phyloP scores from a whole-genome alignment of 2,113 vertebrate genomes.

The Thalassarche chlororhynchos region DNA sequence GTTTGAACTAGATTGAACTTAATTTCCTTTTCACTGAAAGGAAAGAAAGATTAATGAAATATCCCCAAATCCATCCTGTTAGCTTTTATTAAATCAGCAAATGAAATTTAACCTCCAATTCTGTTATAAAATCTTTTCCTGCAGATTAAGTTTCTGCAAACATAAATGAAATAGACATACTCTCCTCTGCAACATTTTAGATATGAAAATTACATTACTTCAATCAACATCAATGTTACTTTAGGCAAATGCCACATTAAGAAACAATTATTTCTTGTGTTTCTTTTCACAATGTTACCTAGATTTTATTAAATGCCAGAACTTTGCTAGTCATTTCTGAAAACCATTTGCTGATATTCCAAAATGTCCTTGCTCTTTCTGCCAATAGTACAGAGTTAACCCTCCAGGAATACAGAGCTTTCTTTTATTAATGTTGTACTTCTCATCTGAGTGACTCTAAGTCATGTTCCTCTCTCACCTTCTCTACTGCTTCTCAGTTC shows the following conservation, averaged over 20 bases:
- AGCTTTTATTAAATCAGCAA: slow-evolving; percentile 97
- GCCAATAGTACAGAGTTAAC: neutral
- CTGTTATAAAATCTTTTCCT: slow-evolving; percentile 82
- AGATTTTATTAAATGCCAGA: neutral
- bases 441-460: neutral
- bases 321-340: neutral
- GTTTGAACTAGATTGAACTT: slow-evolving; percentile 89
- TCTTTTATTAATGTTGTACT: neutral
- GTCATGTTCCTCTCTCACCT: neutral
- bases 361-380: neutral
- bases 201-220: slow-evolving; percentile 81
- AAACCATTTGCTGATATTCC: neutral
- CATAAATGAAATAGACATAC: slow-evolving; percentile 72
- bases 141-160: slow-evolving; percentile 85
- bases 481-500: neutral
- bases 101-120: slow-evolving; percentile 89
- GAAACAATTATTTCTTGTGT: slow-evolving; percentile 46
- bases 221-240: slow-evolving; percentile 71
- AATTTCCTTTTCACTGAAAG: slow-evolving; percentile 95
- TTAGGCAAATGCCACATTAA: slow-evolving; percentile 64
- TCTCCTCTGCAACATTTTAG: slow-evolving; percentile 67
- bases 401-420: neutral
- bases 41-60: slow-evolving; percentile 98
- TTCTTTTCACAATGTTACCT: slow-evolving; percentile 12
- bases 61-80: slow-evolving; percentile 98